Base-by-base conservation (phyloP, 1,140 invertebrate genomes). In the Drosophila rhopaloa region DNA sequence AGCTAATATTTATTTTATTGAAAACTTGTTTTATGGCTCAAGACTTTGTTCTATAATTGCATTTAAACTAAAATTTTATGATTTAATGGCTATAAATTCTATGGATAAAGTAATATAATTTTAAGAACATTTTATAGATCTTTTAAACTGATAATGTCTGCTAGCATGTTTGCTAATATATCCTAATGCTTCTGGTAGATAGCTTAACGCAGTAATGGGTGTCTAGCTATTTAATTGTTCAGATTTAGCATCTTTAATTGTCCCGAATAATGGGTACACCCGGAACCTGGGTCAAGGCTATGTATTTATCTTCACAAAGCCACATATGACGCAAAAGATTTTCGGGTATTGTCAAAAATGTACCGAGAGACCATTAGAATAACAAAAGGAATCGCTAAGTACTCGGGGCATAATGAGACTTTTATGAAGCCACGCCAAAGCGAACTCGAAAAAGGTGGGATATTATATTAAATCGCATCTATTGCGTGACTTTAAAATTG, bases 401-500 rank as follows among this genome's bases (percentile, higher is more conserved):
- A 71, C 67, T 41, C n/a, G 2, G 43, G n/a, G 0, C 27, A 71
- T 71, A 70, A 71, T 58, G 51, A 37, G 51, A 41, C 53, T 70
- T 70, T 46, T 37, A 57, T 70, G 37, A 54, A 55, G 60, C 29
- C 24, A n/a, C 38, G 16, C 13, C 27, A 16, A 48, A 41, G 50
- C 35, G 10, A 68, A 68, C 14, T 40, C 24, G 11, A 57, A 71
- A 66, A 70, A 56, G n/a, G 50, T 19, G 63, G 38, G 32, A 35
- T 53, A 27, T 11, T 24, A 47, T 56, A 37, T 46, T 9, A 13
- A 27, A 32, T 35, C 32, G 27, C 10, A 37, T 32, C 1, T 38
- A n/a, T 71, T 70, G 67, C 67, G 67, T 71, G 67, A 57, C 67
- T 71, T 38, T 1, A 47, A 44, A 57, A 48, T 71, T 70, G 63